Evolutionary conservation across 1,140 invertebrate genomes (phyloP).

Genomic region (Ceratina japonica): DNA sequence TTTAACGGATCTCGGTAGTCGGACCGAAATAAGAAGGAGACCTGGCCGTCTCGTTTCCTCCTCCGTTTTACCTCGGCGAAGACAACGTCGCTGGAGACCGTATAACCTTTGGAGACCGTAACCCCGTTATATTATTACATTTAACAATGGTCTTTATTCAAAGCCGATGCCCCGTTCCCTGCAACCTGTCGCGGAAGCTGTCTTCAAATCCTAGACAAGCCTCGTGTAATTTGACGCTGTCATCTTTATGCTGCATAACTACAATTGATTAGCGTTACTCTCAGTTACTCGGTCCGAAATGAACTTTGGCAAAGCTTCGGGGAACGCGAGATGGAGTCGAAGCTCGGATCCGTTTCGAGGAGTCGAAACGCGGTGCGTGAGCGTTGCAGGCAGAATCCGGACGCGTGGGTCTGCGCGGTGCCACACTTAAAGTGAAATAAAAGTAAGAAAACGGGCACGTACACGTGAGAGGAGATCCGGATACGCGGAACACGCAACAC

Average conservation of each 20-base stretch:
- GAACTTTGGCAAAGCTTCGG: too few relatives aligned
- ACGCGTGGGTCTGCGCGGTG: constrained; percentile 25
- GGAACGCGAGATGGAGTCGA: too few relatives aligned
- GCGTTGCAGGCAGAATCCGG: constrained; percentile 33
- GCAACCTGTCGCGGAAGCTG: constrained; percentile 45
- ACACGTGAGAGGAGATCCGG: constrained; percentile 48
- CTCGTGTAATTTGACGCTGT: too few relatives aligned
- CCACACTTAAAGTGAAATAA: constrained; percentile 48
- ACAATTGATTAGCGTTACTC: too few relatives aligned
- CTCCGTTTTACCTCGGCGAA: background rate
- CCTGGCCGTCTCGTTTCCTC: constrained; percentile 3
- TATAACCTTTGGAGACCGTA: constrained; percentile 63
- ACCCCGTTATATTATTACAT: constrained; percentile 72
- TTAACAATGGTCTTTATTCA: constrained; percentile 62
- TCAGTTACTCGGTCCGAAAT: too few relatives aligned
- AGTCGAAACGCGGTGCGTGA: background rate
- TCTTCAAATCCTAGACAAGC: constrained; percentile 21
- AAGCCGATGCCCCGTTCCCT: constrained; percentile 41
- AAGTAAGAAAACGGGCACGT: constrained; percentile 43
- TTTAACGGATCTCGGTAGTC: constrained; percentile 33
- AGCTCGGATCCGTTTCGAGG: background rate
- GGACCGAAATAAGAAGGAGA: constrained; percentile 45
- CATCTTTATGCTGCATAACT: constrained; percentile 20
- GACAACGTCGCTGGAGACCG: constrained; percentile 37
- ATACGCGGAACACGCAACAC: constrained; percentile 36